Evolutionary conservation across 2,797 vertebrate species (phyloP).

Genomic region (Takifugu ocellatus): DNA sequence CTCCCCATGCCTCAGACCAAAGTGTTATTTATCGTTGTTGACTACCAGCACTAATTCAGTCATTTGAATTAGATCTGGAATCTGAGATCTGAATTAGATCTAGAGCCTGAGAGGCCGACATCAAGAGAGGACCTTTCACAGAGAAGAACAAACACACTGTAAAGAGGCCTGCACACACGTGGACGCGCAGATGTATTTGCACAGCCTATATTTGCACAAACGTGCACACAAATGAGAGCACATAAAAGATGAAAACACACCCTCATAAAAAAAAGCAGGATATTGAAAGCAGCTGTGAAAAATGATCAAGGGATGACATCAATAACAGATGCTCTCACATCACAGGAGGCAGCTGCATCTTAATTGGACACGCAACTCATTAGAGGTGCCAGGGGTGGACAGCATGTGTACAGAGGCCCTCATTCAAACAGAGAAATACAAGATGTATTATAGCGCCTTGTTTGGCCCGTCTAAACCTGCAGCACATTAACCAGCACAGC

Average conservation of each 20-base stretch:
- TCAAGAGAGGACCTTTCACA: conserved; percentile 36
- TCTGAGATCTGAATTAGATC: conserved; percentile 9
- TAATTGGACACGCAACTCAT: conserved; percentile 64
- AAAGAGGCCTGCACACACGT: conserved; percentile 14
- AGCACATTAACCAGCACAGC: conserved; percentile 1
- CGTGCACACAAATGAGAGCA: conserved; percentile 44
- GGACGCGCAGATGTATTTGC: conserved; percentile 54
- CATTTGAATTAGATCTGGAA: conserved; percentile 52
- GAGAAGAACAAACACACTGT: conserved; percentile 27
- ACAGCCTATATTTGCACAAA: conserved; percentile 60
- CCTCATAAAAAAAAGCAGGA: conserved; percentile 70
- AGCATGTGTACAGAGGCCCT: conserved; percentile 11
- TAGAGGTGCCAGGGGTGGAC: conserved; percentile 48
- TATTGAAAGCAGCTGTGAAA: conserved; percentile 69
- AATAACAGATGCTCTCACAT: conserved; percentile 58
- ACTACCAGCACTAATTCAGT: conserved; percentile 57
- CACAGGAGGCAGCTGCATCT: conserved; percentile 64
- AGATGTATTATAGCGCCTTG: conserved; percentile 12
- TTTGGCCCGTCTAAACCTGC: background rate
- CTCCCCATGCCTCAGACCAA: conserved; percentile 2
- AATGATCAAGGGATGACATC: conserved; percentile 74
- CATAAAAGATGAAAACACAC: conserved; percentile 67
- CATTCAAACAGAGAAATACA: conserved; percentile 16
- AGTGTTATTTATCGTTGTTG: conserved; percentile 54
- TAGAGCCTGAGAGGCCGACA: conserved; percentile 51